phyloP scores from a whole-genome alignment of 2,113 vertebrate genomes.

The Opisthocomus hoazin region DNA sequence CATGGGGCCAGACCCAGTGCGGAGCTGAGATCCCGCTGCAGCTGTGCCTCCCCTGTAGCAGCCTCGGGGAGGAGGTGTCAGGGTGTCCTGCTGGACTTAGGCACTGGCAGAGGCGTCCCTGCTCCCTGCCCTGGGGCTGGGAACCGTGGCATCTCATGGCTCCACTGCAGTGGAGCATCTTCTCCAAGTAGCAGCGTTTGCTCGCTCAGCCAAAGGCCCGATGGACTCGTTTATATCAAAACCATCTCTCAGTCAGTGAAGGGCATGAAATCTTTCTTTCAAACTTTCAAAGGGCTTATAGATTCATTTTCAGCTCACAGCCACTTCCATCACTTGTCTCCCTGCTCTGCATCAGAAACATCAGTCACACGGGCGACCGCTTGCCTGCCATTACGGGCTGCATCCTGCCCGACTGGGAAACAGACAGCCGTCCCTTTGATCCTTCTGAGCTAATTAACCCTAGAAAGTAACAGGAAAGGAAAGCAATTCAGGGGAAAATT shows the following conservation, averaged over 20 bases:
- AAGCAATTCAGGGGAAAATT: background rate
- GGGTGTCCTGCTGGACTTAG: background rate
- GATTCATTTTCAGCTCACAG: background rate
- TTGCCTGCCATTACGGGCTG: background rate
- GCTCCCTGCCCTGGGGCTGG: background rate
- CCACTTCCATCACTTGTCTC: background rate
- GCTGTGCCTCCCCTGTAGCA: background rate
- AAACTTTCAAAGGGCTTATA: background rate
- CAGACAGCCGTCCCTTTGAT: background rate
- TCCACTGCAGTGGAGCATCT: background rate
- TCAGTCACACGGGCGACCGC: background rate
- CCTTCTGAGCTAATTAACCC: background rate
- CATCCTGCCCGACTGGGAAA: background rate
- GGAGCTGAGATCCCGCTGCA: background rate
- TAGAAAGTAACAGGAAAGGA: background rate
- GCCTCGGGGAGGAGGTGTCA: fast-evolving
- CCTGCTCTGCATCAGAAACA: background rate
- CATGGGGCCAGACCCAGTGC: background rate
- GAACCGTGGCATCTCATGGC: background rate
- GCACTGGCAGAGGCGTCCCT: fast-evolving
- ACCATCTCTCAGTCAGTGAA: background rate
- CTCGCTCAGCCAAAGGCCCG: background rate
- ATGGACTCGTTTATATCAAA: background rate
- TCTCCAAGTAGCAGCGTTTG: background rate
- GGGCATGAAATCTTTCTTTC: background rate